These are phyloP conservation scores for Hypothenemus hampei DNA, from an alignment of 1,140 invertebrate species.

Conservation along the genomic window DNA sequence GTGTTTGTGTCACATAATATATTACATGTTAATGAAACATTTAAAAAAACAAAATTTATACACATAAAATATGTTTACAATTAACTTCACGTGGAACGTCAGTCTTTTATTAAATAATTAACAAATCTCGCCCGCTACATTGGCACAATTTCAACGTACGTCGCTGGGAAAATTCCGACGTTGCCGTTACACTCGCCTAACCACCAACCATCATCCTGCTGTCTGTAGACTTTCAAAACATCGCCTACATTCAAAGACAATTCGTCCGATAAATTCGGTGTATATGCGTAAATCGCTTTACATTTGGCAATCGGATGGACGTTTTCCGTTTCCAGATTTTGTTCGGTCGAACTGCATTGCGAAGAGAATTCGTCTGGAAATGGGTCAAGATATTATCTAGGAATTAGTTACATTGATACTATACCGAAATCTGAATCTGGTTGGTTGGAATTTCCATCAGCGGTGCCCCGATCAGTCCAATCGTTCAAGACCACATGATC, in stretches of 20 bases:
- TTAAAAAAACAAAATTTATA: too few relatives aligned
- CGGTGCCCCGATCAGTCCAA: slow-evolving; percentile 71
- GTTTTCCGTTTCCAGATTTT: slow-evolving; percentile 41
- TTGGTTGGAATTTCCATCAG: slow-evolving; percentile 77
- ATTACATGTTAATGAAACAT: too few relatives aligned
- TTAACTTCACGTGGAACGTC: too few relatives aligned
- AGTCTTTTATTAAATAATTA: too few relatives aligned
- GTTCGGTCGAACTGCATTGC: slow-evolving; percentile 58
- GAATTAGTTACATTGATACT: neutral
- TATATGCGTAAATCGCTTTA: slow-evolving; percentile 81
- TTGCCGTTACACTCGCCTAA: slow-evolving; percentile 79
- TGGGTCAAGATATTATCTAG: neutral
- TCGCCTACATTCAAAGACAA: slow-evolving; percentile 79
- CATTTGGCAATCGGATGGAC: slow-evolving; percentile 58
- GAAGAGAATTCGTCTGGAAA: slow-evolving; percentile 69
- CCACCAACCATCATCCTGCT: slow-evolving; percentile 94
- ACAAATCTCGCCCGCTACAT: too few relatives aligned
- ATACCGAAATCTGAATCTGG: slow-evolving; percentile 72
- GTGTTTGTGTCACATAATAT: too few relatives aligned
- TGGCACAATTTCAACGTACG: slow-evolving; percentile 69
- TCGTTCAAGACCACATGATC: slow-evolving; percentile 56
- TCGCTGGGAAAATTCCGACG: slow-evolving; percentile 88
- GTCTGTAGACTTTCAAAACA: slow-evolving; percentile 76
- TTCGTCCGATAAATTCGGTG: slow-evolving; percentile 83
- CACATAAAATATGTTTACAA: too few relatives aligned